Percentiles rank a stretch among this genome's conserved stretches.
phyloP scores from a whole-genome alignment of 2,797 vertebrate species.

The Gallinago nigripennis region DNA sequence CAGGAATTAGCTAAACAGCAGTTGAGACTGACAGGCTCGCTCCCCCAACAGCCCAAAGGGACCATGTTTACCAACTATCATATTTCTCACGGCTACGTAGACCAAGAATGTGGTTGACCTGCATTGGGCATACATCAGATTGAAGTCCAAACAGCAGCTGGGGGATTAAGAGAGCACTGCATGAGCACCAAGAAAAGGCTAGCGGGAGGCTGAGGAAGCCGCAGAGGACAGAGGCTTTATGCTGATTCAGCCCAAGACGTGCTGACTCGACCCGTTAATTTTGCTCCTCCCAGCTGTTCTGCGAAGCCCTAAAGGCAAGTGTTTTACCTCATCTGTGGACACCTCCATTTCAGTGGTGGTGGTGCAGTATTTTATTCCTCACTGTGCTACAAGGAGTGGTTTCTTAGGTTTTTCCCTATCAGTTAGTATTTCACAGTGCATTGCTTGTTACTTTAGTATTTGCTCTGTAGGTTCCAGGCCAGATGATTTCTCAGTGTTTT shows the following conservation, averaged over 20 bases:
- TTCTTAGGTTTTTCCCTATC: background rate
- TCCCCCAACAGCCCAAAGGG: background rate
- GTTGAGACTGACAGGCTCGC: background rate
- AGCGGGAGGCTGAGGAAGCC: accelerated
- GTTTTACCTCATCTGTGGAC: background rate
- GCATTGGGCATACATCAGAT: background rate
- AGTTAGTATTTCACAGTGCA: background rate
- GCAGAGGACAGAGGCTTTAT: background rate
- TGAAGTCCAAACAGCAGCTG: background rate
- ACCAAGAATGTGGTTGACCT: background rate
- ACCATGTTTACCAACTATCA: background rate
- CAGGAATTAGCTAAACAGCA: background rate
- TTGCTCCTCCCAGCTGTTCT: background rate
- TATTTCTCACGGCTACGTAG: background rate
- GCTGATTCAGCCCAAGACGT: no score
- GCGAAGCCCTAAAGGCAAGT: background rate
- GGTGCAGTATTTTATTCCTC: background rate
- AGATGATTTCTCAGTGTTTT: background rate
- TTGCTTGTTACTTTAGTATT: background rate
- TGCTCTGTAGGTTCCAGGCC: background rate
- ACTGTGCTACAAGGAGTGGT: background rate
- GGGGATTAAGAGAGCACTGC: background rate
- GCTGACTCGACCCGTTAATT: accelerated
- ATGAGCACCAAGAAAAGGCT: background rate
- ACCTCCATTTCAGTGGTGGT: background rate